Percentiles rank a stretch among this genome's conserved stretches.
phyloP scores from a whole-genome alignment of 2,113 vertebrate genomes.

The Lamprologus speciosus region DNA sequence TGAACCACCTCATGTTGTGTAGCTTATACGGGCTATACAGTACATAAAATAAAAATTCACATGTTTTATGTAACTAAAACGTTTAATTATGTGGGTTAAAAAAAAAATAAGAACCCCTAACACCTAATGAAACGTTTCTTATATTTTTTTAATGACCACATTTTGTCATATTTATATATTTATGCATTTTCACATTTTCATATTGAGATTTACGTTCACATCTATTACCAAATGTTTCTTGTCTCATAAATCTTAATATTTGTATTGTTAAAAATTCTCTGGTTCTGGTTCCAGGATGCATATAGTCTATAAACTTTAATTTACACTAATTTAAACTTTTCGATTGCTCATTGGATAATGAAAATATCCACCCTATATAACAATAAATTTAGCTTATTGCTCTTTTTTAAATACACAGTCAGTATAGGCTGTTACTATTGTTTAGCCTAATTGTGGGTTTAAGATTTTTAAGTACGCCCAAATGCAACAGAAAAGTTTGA shows the following conservation, averaged over 20 bases:
- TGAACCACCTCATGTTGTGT: neutral
- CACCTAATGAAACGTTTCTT: neutral
- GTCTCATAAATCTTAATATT: neutral
- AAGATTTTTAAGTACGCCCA: rapidly evolving
- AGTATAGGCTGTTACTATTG: neutral
- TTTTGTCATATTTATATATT: neutral
- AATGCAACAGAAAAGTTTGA: neutral
- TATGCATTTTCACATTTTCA: rapidly evolving
- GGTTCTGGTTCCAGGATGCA: neutral
- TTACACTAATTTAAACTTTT: neutral
- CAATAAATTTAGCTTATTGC: neutral
- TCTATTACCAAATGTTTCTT: neutral
- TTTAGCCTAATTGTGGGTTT: neutral
- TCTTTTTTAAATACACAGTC: neutral
- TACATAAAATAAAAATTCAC: neutral
- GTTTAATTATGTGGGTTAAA: neutral
- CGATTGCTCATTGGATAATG: neutral
- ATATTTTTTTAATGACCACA: neutral
- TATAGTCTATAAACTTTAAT: neutral
- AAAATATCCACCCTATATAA: neutral
- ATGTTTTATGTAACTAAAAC: neutral
- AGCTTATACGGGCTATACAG: neutral
- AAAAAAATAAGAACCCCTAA: neutral
- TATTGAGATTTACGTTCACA: neutral
- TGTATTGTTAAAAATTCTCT: neutral